These are phyloP conservation scores for Nesogale talazaci DNA, from an alignment of 2,113 vertebrate species.

Conservation along the genomic window DNA sequence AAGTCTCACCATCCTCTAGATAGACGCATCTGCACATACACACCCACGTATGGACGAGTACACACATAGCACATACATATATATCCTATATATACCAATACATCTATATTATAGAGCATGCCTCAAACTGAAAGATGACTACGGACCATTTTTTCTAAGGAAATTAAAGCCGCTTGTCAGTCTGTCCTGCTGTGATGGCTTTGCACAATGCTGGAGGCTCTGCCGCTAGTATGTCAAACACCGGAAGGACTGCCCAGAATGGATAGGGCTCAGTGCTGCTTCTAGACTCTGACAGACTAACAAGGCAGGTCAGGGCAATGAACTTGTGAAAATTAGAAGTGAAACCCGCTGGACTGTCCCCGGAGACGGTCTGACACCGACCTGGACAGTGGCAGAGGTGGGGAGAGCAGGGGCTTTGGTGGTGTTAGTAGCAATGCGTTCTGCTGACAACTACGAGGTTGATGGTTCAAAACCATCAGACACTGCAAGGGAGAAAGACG, in stretches of 20 bases:
- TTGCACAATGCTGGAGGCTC: neutral
- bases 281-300: neutral
- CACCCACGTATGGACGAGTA: too few species aligned
- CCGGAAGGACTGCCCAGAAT: neutral
- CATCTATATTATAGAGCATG: neutral
- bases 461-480: too few species aligned
- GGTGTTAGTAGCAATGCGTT: too few species aligned
- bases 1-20: too few species aligned
- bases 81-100: too few species aligned
- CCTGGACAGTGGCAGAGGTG: neutral
- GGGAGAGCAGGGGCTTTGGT: too few species aligned
- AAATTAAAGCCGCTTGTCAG: neutral
- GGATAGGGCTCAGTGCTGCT: neutral
- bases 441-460: too few species aligned
- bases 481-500: neutral
- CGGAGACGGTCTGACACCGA: neutral
- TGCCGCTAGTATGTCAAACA: neutral
- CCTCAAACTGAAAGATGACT: neutral
- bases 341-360: neutral
- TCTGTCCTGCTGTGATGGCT: neutral
- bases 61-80: too few species aligned
- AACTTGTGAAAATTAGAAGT: neutral
- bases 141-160: neutral
- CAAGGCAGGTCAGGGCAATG: neutral
- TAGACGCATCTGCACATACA: too few species aligned